Conservation (phyloP, 2,113 vertebrate genomes). For the Brienomyrus longianalis region DNA sequence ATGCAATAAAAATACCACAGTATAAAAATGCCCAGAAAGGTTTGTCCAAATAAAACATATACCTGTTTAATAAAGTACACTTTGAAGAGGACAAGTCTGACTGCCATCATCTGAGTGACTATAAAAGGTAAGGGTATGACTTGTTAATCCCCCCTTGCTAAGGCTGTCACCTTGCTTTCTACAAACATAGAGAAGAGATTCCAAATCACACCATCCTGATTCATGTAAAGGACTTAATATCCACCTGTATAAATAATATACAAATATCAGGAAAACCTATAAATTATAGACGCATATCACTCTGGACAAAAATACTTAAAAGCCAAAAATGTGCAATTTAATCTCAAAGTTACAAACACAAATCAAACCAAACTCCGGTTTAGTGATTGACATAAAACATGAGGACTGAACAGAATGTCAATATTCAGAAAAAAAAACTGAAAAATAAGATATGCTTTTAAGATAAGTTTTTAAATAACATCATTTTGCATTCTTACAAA, state of each 20-base stretch:
- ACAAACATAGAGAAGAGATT: background rate
- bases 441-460: background rate
- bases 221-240: background rate
- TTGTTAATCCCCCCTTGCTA: background rate
- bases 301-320: background rate
- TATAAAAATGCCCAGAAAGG: background rate
- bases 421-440: background rate
- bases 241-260: background rate
- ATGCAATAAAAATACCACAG: background rate
- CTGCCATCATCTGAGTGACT: background rate
- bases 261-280: background rate
- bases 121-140: background rate
- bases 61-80: background rate
- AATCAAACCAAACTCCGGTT: background rate
- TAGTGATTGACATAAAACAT: background rate
- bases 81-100: background rate
- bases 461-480: too few relatives aligned
- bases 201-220: background rate
- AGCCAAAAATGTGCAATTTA: background rate
- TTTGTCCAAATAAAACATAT: background rate
- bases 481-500: background rate
- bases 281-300: background rate
- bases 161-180: background rate
- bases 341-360: background rate
- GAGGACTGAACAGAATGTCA: background rate